A percentile compares a stretch with the other conserved stretches of the same genome.
These are phyloP conservation scores for Lasioglossum pauxillum DNA, from an alignment of 2,888 invertebrate species.

Conservation along the genomic window DNA sequence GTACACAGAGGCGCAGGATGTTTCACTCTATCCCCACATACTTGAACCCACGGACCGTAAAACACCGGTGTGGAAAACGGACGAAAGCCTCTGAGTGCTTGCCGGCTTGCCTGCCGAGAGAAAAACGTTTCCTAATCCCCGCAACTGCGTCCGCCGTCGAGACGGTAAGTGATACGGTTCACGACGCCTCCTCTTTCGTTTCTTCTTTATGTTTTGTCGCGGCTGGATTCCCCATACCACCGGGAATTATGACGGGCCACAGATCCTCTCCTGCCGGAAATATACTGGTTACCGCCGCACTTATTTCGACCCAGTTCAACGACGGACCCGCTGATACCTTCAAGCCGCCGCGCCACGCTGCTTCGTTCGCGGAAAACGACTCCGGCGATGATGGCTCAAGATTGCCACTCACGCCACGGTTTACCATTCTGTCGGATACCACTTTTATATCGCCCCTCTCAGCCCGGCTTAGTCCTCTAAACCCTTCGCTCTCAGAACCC, in stretches of 20 bases:
- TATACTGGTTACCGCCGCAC: constrained; percentile 20
- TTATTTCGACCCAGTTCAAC: constrained; percentile 41
- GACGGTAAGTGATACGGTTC: constrained; percentile 57
- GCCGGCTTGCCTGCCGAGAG: constrained; percentile 37
- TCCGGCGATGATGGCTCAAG: background rate
- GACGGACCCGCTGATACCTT: background rate
- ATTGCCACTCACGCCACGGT: background rate
- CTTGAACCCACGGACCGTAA: constrained; percentile 43
- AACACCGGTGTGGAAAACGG: constrained; percentile 58
- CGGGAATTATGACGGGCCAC: constrained; percentile 45
- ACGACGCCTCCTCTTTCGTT: constrained; percentile 25
- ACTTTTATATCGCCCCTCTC: background rate
- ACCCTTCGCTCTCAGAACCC: background rate
- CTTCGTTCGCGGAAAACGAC: background rate
- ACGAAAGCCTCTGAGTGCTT: constrained; percentile 54
- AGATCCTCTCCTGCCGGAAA: constrained; percentile 24
- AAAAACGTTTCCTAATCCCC: constrained; percentile 62
- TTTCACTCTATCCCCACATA: constrained; percentile 41
- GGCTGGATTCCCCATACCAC: background rate
- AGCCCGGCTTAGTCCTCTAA: background rate
- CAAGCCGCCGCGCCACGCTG: background rate
- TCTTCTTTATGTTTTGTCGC: background rate
- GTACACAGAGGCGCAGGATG: constrained; percentile 28
- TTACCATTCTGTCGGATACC: background rate
- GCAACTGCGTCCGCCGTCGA: constrained; percentile 57